A percentile compares a stretch with the other conserved stretches of the same genome.
phyloP scores from a whole-genome alignment of 2,797 vertebrate species.

The Allobates femoralis region DNA sequence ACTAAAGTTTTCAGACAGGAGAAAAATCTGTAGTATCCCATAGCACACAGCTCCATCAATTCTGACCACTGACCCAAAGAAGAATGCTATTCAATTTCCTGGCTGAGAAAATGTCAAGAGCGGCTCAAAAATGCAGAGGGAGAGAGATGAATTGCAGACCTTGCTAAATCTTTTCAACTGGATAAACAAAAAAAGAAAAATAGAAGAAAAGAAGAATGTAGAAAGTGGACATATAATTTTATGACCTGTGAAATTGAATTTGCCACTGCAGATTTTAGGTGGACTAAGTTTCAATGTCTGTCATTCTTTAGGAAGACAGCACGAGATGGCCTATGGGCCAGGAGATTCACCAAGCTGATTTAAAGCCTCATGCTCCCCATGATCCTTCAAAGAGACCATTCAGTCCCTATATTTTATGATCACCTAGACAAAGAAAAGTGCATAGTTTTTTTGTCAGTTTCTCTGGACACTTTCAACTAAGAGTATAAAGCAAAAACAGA shows the following conservation, averaged over 20 bases:
- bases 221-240: conserved; percentile 70
- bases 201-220: conserved; percentile 61
- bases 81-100: conserved; percentile 61
- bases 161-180: conserved; percentile 60
- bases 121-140: conserved; percentile 50
- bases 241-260: conserved; percentile 74
- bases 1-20: conserved; percentile 20
- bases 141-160: conserved; percentile 61
- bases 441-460: background rate
- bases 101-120: conserved; percentile 58
- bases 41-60: conserved; percentile 47
- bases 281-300: conserved; percentile 67
- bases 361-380: conserved; percentile 60
- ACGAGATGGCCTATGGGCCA: conserved; percentile 63
- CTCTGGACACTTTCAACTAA: background rate
- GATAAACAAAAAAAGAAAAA: conserved; percentile 68
- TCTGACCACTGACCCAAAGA: conserved; percentile 61
- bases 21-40: conserved; percentile 29
- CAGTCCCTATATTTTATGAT: conserved; percentile 46
- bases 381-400: conserved; percentile 51
- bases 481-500: background rate
- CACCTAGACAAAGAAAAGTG: conserved; percentile 19
- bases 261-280: conserved; percentile 68
- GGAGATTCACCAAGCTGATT: conserved; percentile 46
- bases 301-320: conserved; percentile 62